Base-by-base conservation (phyloP, 2,113 vertebrate genomes). In the Xiphophorus couchianus region DNA sequence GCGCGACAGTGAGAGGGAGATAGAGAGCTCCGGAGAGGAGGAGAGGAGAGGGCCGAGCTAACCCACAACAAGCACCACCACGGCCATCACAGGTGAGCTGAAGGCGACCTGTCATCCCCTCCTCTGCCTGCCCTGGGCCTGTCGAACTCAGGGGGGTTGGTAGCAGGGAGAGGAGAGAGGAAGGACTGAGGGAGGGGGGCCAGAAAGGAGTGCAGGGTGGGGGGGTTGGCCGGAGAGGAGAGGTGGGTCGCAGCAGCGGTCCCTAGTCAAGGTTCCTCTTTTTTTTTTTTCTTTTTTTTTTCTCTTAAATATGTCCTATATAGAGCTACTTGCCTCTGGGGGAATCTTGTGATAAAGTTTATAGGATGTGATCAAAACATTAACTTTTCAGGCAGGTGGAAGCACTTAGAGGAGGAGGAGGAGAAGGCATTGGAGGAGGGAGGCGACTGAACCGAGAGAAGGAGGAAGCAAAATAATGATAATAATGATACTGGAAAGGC, bases 81-180 rank as follows among this genome's bases (percentile, higher is more conserved):
- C 94, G 93, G 93, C 93, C 90, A 93, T 95, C 89, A 88, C 94
- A 96, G 95, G 95, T 96, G 94, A 95, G 95, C 91, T 90, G 86
- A 90, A 91, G 88, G 68, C 90, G 87, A 83, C 89, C 77, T 89
- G 77, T 54, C 87, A 86, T 88, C 90, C 86, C 85, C 86, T 58
- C 44, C 63, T 90, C 90, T 88, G 86, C 84, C 91, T 91, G 90
- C 89, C 91, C 91, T 85, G 89, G 94, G 93, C 93, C 93, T 93
- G 91, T 89, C 77, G 90, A 89, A 84, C 83, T 86, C 82, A 92
- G 71, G 90, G 82, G 64, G 28, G 61, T 8, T 58, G 51, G 84
- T 87, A 91, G 83, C 87, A 93, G 84, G 90, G 81, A 88, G 87
- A 91, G 88, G 44, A 48, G 84, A 85, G 86, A 90, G 92, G 86